Evolutionary conservation across 2,797 vertebrate genomes (phyloP), one percentile per base, ranked within the genome.

Genomic region (Gallinago solitaria): DNA sequence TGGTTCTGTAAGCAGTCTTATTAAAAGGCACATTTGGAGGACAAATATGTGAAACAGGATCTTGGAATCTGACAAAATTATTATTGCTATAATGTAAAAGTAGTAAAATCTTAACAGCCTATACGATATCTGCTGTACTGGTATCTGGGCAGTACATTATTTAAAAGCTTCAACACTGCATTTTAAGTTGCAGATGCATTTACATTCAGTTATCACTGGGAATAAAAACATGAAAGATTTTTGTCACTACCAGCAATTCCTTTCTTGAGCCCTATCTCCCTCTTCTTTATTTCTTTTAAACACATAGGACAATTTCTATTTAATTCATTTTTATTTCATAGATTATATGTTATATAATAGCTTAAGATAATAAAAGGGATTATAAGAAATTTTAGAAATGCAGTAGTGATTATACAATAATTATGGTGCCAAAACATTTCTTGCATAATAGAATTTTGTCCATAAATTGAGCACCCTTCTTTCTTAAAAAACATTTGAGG

Each of bases 381-480:
- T 65, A 59, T 11, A 76, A 63, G 6, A 74, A 21, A 48, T 70
- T 83, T 92, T 75, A 68, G 13, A 83, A 80, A 89, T 32, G 6
- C 4, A 43, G 2, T 41, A 73, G 5, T 47, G 24, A 47, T 57
- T 63, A 64, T 54, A 92, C 95, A 95, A 94, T 64, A 95, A 89
- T 86, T 91, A 75, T 80, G 18, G 37, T 88, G 57, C 28, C 51
- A 59, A 93, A 91, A 56, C 8, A 71, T 63, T 65, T 89, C 81
- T 92, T 77, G 35, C 53, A 85, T 87, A 70, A 54, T 77, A 89
- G 3, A 69, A 56, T 43, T 93, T 89, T 92, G 32, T 69, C 74
- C 18, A 39, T 90, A 87, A 96, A 91, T 8, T 81, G 70, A 94
- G 37, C n/a, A 90, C 90, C 43, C 15, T 82, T 96, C 16, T 85